Evolutionary conservation across 2,797 vertebrate species (phyloP).

Genomic region (Sardinella longiceps): DNA sequence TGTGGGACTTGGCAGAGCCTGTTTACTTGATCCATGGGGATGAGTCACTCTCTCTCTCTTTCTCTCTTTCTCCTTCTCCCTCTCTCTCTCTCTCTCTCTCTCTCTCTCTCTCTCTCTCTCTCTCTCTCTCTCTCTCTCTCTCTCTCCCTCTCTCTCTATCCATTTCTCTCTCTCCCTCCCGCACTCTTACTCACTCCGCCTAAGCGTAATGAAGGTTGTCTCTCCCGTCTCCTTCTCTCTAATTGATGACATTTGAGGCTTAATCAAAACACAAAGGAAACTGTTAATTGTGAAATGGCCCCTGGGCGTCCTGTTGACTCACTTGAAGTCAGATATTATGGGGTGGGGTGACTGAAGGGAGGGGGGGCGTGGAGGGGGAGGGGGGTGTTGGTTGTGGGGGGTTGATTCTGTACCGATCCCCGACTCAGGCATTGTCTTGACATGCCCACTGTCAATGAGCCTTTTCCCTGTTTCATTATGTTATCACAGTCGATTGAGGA

Average conservation of each 20-base stretch:
- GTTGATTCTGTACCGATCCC: constrained; percentile 54
- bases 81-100: not conserved
- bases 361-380: not conserved
- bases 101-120: not conserved
- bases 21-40: constrained; percentile 25
- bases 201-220: constrained; percentile 50
- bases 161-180: not conserved
- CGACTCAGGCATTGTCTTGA: constrained; percentile 56
- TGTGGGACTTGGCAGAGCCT: constrained; percentile 43
- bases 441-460: constrained; percentile 55
- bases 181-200: constrained; percentile 51
- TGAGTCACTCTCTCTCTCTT: constrained; percentile 52
- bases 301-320: constrained; percentile 61
- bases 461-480: constrained; percentile 51
- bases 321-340: constrained; percentile 54
- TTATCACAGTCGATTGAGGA: constrained; percentile 61
- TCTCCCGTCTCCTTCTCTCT: constrained; percentile 52
- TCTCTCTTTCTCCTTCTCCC: no score
- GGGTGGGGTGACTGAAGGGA: constrained; percentile 29
- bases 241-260: constrained; percentile 65
- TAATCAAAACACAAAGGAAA: constrained; percentile 65
- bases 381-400: constrained; percentile 30
- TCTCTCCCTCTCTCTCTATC: not conserved
- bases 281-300: constrained; percentile 66
- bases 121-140: not conserved